These are phyloP conservation scores for Vespertilio murinus DNA, from an alignment of 2,797 vertebrate genomes.

Conservation along the genomic window DNA sequence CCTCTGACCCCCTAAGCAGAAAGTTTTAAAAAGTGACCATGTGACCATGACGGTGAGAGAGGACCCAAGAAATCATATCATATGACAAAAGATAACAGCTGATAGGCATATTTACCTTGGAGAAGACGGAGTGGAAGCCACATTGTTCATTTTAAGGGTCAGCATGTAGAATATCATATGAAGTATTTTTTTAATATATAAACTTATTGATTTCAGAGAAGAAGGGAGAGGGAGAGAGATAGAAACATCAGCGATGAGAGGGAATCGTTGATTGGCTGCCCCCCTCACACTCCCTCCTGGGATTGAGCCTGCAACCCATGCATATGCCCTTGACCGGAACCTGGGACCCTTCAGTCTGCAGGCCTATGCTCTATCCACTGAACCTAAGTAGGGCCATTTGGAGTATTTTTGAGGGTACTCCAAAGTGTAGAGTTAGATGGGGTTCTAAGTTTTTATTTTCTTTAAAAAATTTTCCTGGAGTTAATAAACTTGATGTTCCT, in stretches of 20 bases:
- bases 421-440: neutral
- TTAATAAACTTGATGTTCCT: slow-evolving; percentile 38
- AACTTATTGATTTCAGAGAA: too few relatives aligned
- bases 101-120: neutral
- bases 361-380: too few relatives aligned
- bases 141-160: neutral
- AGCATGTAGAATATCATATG: neutral
- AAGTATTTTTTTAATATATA: neutral
- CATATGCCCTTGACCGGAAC: too few relatives aligned
- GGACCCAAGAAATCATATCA: neutral
- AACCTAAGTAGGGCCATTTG: too few relatives aligned
- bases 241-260: too few relatives aligned
- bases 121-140: neutral
- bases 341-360: too few relatives aligned
- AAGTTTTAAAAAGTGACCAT: neutral
- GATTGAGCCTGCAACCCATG: too few relatives aligned
- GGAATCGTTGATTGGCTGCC: too few relatives aligned
- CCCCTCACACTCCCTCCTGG: too few relatives aligned
- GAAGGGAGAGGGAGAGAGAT: too few relatives aligned
- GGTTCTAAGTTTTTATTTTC: slow-evolving; percentile 16
- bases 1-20: neutral
- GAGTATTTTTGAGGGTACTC: neutral
- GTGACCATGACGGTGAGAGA: neutral
- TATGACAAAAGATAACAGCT: neutral
- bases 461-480: slow-evolving; percentile 23